Conservation (phyloP, 2,888 invertebrate genomes). For the Tuta absoluta region DNA sequence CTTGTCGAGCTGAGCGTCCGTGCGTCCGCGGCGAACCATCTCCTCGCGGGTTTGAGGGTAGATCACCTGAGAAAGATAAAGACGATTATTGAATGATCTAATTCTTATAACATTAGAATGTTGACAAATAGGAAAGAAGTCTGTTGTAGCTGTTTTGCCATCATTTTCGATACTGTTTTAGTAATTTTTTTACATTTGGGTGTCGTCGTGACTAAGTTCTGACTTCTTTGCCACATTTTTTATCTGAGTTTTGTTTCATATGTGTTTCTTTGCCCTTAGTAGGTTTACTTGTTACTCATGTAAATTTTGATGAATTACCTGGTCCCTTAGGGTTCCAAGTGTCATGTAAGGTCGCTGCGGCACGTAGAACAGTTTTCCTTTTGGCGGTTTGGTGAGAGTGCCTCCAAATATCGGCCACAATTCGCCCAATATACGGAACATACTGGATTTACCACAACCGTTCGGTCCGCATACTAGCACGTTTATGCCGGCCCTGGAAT, state of each 20-base stretch:
- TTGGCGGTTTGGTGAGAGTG: constrained; percentile 95
- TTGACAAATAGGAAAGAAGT: no score
- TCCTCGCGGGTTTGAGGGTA: constrained; percentile 96
- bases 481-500: constrained; percentile 91
- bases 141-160: no score
- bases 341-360: constrained; percentile 99
- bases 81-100: not conserved
- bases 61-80: constrained; percentile 82
- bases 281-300: not conserved
- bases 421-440: constrained; percentile 98
- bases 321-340: constrained; percentile 95
- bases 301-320: constrained; percentile 73
- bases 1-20: constrained; percentile 88
- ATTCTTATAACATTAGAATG: not conserved
- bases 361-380: constrained; percentile 97
- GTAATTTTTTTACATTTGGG: no score
- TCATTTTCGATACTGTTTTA: no score
- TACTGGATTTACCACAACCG: constrained; percentile 98
- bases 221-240: no score
- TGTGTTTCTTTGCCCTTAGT: no score
- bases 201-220: no score
- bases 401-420: constrained; percentile 99
- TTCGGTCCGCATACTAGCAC: constrained; percentile 99
- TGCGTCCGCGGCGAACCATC: constrained; percentile 88
- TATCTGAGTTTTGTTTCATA: no score